Percentiles rank a stretch among this genome's conserved stretches.
Conservation (phyloP, 2,797 vertebrate genomes). For the Triplophysa bombifrons region DNA sequence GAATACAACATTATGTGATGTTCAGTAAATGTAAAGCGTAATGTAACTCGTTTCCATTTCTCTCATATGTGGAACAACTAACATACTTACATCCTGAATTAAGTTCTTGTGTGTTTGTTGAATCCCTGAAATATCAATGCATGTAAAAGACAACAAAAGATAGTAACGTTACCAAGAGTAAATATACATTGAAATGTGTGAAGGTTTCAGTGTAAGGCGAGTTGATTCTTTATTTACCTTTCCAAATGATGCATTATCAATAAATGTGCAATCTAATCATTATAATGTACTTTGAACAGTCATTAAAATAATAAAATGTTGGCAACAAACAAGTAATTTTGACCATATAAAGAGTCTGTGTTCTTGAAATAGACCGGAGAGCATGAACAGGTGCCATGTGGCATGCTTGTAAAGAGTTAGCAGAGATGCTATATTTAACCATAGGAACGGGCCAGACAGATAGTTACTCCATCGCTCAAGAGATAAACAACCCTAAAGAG, state of each 20-base stretch:
- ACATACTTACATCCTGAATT: not conserved
- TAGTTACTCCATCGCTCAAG: slow-evolving; percentile 42
- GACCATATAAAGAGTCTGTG: slow-evolving; percentile 82
- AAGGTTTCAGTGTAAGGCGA: slow-evolving; percentile 19
- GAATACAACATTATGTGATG: not conserved
- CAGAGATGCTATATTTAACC: slow-evolving; percentile 72
- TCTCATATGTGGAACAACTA: not conserved
- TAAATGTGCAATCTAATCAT: not conserved
- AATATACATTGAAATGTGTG: not conserved
- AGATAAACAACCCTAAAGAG: slow-evolving; percentile 49
- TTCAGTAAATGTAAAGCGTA: too few species aligned
- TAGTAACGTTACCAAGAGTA: not conserved
- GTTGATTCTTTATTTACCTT: not conserved
- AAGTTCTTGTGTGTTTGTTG: slow-evolving; percentile 6
- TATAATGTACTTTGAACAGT: not conserved
- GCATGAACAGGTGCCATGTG: slow-evolving; percentile 91
- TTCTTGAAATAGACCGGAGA: slow-evolving; percentile 87
- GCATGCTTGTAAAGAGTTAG: slow-evolving; percentile 72
- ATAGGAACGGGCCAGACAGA: slow-evolving; percentile 65
- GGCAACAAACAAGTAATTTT: slow-evolving; percentile 80
- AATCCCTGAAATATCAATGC: not conserved
- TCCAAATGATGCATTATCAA: not conserved
- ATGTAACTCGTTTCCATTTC: not conserved
- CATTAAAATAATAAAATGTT: slow-evolving; percentile 63
- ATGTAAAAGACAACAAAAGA: not conserved